A percentile compares a stretch with the other conserved stretches of the same genome.
Evolutionary conservation across 1,140 invertebrate species (phyloP).

Genomic region (Drosophila tsacasi): DNA sequence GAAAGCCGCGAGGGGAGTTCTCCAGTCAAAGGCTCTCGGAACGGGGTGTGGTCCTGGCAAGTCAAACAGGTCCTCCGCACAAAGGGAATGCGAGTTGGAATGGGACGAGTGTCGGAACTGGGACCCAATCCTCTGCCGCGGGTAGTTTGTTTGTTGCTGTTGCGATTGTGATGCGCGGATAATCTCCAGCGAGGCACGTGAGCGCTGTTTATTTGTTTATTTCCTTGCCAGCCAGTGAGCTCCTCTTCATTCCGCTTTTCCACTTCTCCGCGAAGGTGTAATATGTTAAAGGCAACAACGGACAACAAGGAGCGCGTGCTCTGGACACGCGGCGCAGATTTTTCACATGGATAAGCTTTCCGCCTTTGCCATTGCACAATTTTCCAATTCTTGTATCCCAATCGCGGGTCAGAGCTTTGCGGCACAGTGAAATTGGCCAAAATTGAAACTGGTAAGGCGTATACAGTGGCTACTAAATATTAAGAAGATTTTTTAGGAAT

Average conservation of each 20-base stretch:
- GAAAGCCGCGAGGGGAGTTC: slow-evolving; percentile 18
- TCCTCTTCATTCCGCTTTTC: slow-evolving; percentile 10
- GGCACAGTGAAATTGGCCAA: slow-evolving; percentile 48
- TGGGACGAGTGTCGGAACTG: slow-evolving; percentile 15
- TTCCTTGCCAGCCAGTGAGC: slow-evolving; percentile 57
- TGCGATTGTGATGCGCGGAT: slow-evolving; percentile 81
- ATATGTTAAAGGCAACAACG: slow-evolving; percentile 63
- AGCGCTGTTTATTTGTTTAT: slow-evolving; percentile 70
- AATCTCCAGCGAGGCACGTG: slow-evolving; percentile 73
- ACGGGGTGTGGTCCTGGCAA: slow-evolving; percentile 57
- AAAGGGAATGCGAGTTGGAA: slow-evolving; percentile 22
- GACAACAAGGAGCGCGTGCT: slow-evolving; percentile 57
- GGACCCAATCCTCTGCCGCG: slow-evolving; percentile 31
- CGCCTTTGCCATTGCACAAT: slow-evolving; percentile 47
- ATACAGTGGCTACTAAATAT: slow-evolving; percentile 9
- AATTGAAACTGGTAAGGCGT: slow-evolving; percentile 13
- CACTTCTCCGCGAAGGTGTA: slow-evolving; percentile 61
- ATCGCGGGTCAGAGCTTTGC: slow-evolving; percentile 54
- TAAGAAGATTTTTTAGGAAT: background rate
- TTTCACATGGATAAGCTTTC: slow-evolving; percentile 80
- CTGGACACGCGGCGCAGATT: slow-evolving; percentile 73
- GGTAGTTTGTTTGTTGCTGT: slow-evolving; percentile 72
- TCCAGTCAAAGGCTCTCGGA: slow-evolving; percentile 8
- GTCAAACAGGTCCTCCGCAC: slow-evolving; percentile 75
- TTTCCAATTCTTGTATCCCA: slow-evolving; percentile 43